Evolutionary conservation across 2,797 vertebrate genomes (phyloP).

Genomic region (Ataeniobius toweri): DNA sequence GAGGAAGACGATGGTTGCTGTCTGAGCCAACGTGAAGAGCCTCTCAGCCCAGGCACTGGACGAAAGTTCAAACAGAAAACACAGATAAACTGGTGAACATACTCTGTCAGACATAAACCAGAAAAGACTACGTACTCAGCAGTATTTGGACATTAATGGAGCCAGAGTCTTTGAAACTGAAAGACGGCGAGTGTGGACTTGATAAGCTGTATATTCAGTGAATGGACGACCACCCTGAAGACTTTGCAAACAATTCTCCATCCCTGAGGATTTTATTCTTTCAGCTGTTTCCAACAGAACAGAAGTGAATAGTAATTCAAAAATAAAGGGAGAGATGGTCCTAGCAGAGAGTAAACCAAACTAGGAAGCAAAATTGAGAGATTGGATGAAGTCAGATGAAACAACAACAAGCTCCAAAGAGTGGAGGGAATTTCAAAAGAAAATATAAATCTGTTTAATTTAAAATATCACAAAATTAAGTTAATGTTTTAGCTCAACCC

Average conservation of each 20-base stretch:
- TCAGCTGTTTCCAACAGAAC: background rate
- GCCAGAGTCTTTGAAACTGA: background rate
- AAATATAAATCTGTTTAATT: background rate
- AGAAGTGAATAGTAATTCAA: background rate
- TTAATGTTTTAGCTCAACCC: background rate
- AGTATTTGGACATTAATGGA: background rate
- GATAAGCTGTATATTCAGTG: background rate
- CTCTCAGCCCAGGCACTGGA: constrained; percentile 88
- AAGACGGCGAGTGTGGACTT: background rate
- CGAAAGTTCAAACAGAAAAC: constrained; percentile 10
- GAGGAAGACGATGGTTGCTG: constrained; percentile 79
- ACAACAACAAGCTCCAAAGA: background rate
- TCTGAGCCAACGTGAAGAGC: constrained; percentile 81
- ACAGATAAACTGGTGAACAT: background rate
- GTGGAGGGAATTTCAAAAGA: background rate
- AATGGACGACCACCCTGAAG: background rate
- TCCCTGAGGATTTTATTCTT: background rate
- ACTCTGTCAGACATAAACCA: background rate
- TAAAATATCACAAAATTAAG: background rate
- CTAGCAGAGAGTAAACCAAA: background rate
- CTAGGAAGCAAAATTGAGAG: background rate
- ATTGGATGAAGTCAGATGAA: background rate
- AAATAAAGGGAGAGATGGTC: background rate
- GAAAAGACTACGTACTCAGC: background rate
- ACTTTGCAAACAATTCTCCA: background rate